Percentiles rank a stretch among this genome's conserved stretches.
These are phyloP conservation scores for Cydia pomonella DNA, from an alignment of 1,140 invertebrate genomes.

Conservation along the genomic window DNA sequence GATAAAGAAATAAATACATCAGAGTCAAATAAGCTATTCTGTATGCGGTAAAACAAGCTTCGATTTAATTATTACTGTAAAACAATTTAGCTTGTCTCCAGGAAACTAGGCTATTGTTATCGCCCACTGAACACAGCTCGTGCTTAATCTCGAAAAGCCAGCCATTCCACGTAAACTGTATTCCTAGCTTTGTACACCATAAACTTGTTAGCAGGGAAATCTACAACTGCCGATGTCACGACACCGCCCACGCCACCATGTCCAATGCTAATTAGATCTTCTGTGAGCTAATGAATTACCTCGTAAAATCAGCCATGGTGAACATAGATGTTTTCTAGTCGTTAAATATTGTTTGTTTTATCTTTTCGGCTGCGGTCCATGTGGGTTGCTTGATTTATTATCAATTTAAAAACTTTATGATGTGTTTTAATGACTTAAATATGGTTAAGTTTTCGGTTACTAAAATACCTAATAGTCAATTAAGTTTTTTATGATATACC, in stretches of 20 bases:
- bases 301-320: constrained; percentile 52
- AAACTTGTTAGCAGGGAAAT: constrained; percentile 50
- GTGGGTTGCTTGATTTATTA: constrained; percentile 24
- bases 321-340: constrained; percentile 27
- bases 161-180: constrained; percentile 10
- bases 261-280: constrained; percentile 69
- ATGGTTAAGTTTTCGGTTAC: constrained; percentile 24
- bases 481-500: background rate
- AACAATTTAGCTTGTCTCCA: background rate
- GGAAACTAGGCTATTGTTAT: constrained; percentile 21
- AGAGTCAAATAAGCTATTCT: background rate
- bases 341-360: constrained; percentile 12
- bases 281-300: constrained; percentile 69
- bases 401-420: constrained; percentile 26
- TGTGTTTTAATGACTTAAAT: constrained; percentile 29
- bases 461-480: constrained; percentile 15
- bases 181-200: constrained; percentile 38
- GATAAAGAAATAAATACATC: no score
- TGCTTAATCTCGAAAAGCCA: constrained; percentile 10
- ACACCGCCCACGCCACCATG: constrained; percentile 56
- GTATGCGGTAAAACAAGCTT: background rate
- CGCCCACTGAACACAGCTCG: constrained; percentile 14
- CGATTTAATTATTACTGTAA: background rate
- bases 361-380: constrained; percentile 15
- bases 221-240: constrained; percentile 33